Base-by-base conservation (phyloP, 2,797 vertebrate genomes). In the Gymnothorax javanicus region DNA sequence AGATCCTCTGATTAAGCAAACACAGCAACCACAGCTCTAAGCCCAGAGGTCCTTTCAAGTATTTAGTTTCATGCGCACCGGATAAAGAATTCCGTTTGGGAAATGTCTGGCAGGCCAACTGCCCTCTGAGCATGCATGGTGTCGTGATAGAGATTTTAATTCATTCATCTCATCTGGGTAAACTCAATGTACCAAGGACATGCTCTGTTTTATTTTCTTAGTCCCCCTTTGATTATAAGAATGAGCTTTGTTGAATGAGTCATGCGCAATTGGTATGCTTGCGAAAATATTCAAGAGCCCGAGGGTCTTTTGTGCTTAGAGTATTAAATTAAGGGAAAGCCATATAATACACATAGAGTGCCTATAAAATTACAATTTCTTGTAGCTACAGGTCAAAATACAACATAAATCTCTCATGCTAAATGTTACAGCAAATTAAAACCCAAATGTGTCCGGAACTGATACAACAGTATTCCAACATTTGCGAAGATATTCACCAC, bases 71-170 rank as follows among this genome's bases (percentile, higher is more conserved):
- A 87, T 59, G 87, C 57, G 86, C 67, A 84, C 82, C 64, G 60
- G 85, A 87, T 87, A 87, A 86, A 64, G 83, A 84, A 86, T 87
- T 82, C 81, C 54, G 87, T 84, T 89, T 58, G 69, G 59, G 33
- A 84, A 23, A 25, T 69, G 33, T 62, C 54, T 81, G 84, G 84
- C 86, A 88, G 82, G 82, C 62, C 69, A 81, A 81, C 77, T 82
- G 83, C 50, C 82, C 27, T 58, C 83, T 23, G 86, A 62, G 60
- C 60, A 85, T 79, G 83, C 77, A 86, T 88, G 77, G 69, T 87
- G 58, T 88, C 85, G 57, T 87, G 64, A 60, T 50, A 27, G 60
- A 77, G 81, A 52, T 77, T 84, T 81, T 81, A 83, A 87, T 58
- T 75, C 84, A 86, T n/a, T 81, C 54, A 67, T 86, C 67, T 54